Conservation (phyloP, 2,888 invertebrate species). For the Antitype chi region DNA sequence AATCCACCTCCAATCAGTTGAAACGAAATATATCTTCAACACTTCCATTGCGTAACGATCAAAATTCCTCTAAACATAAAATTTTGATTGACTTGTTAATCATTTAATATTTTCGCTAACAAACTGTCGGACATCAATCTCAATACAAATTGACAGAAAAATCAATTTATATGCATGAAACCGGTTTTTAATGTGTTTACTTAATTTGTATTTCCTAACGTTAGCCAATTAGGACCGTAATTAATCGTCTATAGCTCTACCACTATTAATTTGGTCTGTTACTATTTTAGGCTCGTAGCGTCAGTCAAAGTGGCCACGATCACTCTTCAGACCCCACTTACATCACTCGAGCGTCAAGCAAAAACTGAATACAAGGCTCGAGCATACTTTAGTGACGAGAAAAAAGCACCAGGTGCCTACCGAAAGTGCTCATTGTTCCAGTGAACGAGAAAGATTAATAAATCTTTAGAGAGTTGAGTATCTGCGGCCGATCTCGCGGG, state of each 20-base stretch:
- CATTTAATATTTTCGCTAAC: slow-evolving; percentile 60
- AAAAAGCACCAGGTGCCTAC: slow-evolving; percentile 90
- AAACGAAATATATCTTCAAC: slow-evolving; percentile 43
- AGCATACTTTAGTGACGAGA: slow-evolving; percentile 83
- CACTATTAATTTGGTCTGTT: slow-evolving; percentile 46
- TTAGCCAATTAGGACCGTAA: slow-evolving; percentile 59
- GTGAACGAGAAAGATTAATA: slow-evolving; percentile 88
- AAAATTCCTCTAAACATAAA: slow-evolving; percentile 47
- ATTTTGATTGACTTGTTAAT: slow-evolving; percentile 62
- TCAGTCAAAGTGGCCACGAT: slow-evolving; percentile 75
- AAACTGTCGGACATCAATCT: slow-evolving; percentile 56
- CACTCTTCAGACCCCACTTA: slow-evolving; percentile 79
- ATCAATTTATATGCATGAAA: slow-evolving; percentile 48
- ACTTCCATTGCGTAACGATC: slow-evolving; percentile 51
- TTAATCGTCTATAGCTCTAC: slow-evolving; percentile 42
- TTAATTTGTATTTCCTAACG: slow-evolving; percentile 53
- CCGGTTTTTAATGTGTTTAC: slow-evolving; percentile 60
- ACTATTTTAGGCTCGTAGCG: slow-evolving; percentile 53
- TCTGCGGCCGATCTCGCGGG: slow-evolving; percentile 89
- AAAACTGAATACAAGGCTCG: slow-evolving; percentile 83
- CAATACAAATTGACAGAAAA: slow-evolving; percentile 58
- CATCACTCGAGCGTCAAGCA: slow-evolving; percentile 78
- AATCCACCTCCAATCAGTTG: slow-evolving; percentile 59
- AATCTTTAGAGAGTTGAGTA: slow-evolving; percentile 89
- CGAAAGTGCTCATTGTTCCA: slow-evolving; percentile 89